A percentile compares a stretch with the other conserved stretches of the same genome.
phyloP scores from a whole-genome alignment of 1,140 invertebrate genomes.

The Aphelenchoides fujianensis region DNA sequence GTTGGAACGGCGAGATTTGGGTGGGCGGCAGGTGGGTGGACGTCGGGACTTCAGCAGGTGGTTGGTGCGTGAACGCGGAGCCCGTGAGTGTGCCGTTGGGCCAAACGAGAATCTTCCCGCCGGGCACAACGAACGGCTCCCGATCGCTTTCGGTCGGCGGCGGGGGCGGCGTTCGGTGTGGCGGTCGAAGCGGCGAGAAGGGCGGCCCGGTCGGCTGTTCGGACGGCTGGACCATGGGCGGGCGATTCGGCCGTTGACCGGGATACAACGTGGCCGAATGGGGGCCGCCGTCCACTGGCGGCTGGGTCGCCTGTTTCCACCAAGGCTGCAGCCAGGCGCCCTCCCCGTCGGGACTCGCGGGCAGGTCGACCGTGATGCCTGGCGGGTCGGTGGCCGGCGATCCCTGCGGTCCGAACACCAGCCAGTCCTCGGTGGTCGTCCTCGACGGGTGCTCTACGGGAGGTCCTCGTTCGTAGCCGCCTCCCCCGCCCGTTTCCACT shows the following conservation, averaged over 20 bases:
- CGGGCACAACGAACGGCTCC: not conserved
- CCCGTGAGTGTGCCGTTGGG: conserved; percentile 2
- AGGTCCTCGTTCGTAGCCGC: too few species aligned
- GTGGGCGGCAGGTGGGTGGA: not conserved
- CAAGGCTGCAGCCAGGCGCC: not conserved
- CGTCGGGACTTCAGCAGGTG: not conserved
- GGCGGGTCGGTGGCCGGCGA: not conserved
- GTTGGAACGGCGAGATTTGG: not conserved
- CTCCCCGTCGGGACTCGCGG: not conserved
- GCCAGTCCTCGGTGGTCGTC: not conserved
- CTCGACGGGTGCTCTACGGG: too few species aligned
- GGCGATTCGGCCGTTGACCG: not conserved
- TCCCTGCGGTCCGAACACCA: not conserved
- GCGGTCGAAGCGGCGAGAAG: not conserved
- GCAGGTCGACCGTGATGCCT: conserved; percentile 1
- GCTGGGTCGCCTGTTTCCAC: not conserved
- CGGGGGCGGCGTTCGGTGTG: not conserved
- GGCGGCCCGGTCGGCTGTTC: not conserved
- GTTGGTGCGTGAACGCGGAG: not conserved
- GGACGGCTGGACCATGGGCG: not conserved
- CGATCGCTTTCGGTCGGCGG: not conserved
- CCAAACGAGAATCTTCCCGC: not conserved
- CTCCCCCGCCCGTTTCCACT: too few species aligned
- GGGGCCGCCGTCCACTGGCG: not conserved
- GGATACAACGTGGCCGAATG: conserved; percentile 3